Percentiles rank a stretch among this genome's conserved stretches.
Evolutionary conservation across 37 sponge, comb jelly and placozoan genomes (phyloP).

Genomic region (Amphimedon queenslandica): DNA sequence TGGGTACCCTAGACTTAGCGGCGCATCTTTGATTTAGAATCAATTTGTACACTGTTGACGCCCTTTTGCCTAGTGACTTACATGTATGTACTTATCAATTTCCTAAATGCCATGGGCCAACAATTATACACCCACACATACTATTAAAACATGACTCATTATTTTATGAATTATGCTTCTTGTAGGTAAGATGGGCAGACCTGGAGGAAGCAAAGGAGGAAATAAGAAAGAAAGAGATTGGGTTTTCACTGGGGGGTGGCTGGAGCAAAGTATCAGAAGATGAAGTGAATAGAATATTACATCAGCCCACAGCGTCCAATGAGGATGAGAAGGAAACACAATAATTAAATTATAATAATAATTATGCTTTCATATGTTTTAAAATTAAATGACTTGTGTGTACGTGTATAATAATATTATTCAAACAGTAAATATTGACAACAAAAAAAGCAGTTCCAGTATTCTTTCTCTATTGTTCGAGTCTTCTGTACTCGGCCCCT

Average conservation of each 20-base stretch:
- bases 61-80: too few species aligned
- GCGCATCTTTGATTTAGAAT: too few species aligned
- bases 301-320: not conserved
- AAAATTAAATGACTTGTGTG: not conserved
- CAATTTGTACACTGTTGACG: too few species aligned
- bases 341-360: not conserved
- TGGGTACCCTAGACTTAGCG: too few species aligned
- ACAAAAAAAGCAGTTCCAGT: not conserved
- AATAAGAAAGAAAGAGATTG: conserved; percentile 51
- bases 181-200: conserved; percentile 84
- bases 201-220: conserved; percentile 62
- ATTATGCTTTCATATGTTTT: not conserved
- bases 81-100: too few species aligned
- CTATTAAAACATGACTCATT: too few species aligned
- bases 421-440: too few species aligned
- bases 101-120: too few species aligned
- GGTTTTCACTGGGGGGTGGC: conserved; percentile 59
- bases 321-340: not conserved
- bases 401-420: not conserved
- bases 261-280: conserved; percentile 68
- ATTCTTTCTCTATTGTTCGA: not conserved
- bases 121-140: too few species aligned
- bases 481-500: not conserved
- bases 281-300: conserved; percentile 40
- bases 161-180: too few species aligned